These are phyloP conservation scores for Sinocyclocheilus anshuiensis DNA, from an alignment of 2,113 vertebrate genomes.

Conservation along the genomic window DNA sequence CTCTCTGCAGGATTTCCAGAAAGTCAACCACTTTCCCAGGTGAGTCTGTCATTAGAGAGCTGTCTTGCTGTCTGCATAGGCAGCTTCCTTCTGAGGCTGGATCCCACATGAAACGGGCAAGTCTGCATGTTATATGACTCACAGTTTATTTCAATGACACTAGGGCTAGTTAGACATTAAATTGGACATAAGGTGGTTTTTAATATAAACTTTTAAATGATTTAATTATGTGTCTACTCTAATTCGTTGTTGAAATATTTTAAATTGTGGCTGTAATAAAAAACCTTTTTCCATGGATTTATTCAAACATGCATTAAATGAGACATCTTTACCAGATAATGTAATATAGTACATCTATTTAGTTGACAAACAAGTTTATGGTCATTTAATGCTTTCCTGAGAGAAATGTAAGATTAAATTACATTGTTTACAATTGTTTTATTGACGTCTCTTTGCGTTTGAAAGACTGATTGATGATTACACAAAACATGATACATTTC, in stretches of 20 bases:
- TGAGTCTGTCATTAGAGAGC: constrained; percentile 60
- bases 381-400: background rate
- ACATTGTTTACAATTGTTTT: background rate
- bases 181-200: background rate
- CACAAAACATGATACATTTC: background rate
- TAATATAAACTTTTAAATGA: background rate
- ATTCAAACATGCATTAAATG: background rate
- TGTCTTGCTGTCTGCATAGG: background rate
- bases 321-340: background rate
- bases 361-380: background rate
- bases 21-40: constrained; percentile 98
- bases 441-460: background rate
- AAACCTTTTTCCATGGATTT: background rate
- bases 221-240: background rate
- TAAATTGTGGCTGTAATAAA: background rate
- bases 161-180: background rate
- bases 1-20: constrained; percentile 91
- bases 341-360: background rate
- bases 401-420: background rate
- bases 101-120: background rate
- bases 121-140: background rate
- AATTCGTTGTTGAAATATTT: background rate
- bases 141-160: background rate
- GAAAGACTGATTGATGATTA: background rate
- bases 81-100: background rate